phyloP scores from a whole-genome alignment of 2,797 vertebrate genomes.

The Sarcoramphus papa region DNA sequence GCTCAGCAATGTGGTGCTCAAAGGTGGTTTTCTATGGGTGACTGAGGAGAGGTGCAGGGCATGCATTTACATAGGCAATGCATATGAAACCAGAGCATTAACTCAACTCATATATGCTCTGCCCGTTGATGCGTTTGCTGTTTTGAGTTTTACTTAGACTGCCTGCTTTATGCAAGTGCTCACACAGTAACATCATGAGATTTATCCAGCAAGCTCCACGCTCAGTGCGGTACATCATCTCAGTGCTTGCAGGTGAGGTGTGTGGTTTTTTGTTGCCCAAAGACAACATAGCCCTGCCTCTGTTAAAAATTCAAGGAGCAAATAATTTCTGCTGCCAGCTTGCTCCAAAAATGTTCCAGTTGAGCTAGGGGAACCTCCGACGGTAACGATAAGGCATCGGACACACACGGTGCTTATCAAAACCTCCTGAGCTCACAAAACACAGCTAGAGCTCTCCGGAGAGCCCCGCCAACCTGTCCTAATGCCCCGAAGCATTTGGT shows the following conservation, averaged over 20 bases:
- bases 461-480: neutral
- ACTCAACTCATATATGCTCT: neutral
- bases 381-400: neutral
- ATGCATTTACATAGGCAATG: fast-evolving
- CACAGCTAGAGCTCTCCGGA: neutral
- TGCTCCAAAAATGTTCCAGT: neutral
- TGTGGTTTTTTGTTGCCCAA: neutral
- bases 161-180: neutral
- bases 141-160: neutral
- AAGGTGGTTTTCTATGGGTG: neutral
- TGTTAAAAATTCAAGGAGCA: neutral
- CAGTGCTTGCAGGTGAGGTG: neutral
- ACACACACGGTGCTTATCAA: neutral
- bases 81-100: fast-evolving
- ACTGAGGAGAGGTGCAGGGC: neutral
- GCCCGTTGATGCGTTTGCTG: neutral
- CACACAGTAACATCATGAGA: neutral
- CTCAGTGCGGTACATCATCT: fast-evolving
- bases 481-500: neutral
- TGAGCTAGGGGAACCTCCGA: neutral
- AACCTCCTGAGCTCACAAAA: neutral
- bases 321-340: neutral
- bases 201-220: neutral
- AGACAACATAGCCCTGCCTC: neutral
- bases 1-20: neutral